These are phyloP conservation scores for Excalfactoria chinensis DNA, from an alignment of 2,113 vertebrate species.

Conservation along the genomic window DNA sequence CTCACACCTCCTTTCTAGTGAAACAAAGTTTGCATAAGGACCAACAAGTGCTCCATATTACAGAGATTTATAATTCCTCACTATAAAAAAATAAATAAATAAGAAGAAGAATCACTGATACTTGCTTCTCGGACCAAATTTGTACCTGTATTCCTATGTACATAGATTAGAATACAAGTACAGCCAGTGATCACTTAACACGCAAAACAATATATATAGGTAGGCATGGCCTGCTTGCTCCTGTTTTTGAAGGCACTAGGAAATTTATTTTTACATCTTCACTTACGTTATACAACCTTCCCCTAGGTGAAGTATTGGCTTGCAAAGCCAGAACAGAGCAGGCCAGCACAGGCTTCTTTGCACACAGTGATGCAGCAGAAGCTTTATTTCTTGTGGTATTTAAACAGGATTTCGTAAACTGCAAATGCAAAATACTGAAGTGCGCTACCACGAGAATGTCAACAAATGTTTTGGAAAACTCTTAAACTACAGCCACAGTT, in stretches of 20 bases:
- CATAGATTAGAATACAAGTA: neutral
- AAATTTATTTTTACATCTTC: neutral
- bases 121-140: neutral
- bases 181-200: neutral
- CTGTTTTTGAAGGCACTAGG: neutral
- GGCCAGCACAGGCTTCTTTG: neutral
- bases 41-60: neutral
- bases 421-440: neutral
- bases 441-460: neutral
- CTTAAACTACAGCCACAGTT: neutral
- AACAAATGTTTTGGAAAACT: neutral
- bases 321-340: neutral
- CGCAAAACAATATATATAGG: neutral
- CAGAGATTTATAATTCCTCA: fast-evolving
- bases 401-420: neutral
- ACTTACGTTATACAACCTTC: neutral
- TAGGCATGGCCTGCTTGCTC: neutral
- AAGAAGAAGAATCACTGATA: neutral
- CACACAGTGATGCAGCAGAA: neutral
- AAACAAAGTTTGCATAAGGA: neutral
- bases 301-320: neutral
- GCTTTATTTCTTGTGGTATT: neutral
- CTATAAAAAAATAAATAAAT: neutral
- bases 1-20: no score
- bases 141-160: fast-evolving